These are phyloP conservation scores for Tholera decimalis DNA, from an alignment of 2,888 invertebrate genomes.

Conservation along the genomic window DNA sequence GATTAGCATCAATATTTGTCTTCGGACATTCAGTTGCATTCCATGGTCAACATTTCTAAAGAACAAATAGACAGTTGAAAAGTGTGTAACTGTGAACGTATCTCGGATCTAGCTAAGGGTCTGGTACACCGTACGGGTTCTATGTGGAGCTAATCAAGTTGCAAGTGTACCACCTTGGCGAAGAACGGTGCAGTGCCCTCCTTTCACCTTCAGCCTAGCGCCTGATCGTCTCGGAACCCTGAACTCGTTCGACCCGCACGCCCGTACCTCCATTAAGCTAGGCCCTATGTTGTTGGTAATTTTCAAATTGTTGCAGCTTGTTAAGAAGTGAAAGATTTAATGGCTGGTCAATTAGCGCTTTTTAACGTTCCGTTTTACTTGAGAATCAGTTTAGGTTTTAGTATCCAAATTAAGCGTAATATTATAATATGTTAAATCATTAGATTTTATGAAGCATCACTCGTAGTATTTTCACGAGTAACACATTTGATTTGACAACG, in stretches of 20 bases:
- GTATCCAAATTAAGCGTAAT: too few species aligned
- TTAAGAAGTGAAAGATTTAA: conserved; percentile 18
- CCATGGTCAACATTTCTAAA: neutral
- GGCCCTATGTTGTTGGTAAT: conserved; percentile 37
- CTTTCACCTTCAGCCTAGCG: conserved; percentile 77
- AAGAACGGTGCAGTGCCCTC: conserved; percentile 78
- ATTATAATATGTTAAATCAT: conserved; percentile 1
- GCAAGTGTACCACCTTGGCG: conserved; percentile 59
- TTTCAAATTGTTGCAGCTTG: conserved; percentile 25
- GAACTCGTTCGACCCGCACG: conserved; percentile 72
- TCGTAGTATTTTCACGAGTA: conserved; percentile 1
- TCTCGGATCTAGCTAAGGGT: conserved; percentile 54
- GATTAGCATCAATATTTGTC: conserved; percentile 18
- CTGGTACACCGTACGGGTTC: conserved; percentile 49
- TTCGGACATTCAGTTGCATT: conserved; percentile 7
- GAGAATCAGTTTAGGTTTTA: neutral
- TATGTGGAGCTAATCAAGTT: conserved; percentile 52
- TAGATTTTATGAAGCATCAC: neutral
- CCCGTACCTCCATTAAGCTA: conserved; percentile 51
- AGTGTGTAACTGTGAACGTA: conserved; percentile 53
- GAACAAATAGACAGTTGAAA: conserved; percentile 6
- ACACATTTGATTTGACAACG: conserved; percentile 11
- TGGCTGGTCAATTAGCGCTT: conserved; percentile 1
- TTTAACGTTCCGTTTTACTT: neutral
- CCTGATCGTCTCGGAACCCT: conserved; percentile 70